phyloP scores from a whole-genome alignment of 1,140 invertebrate genomes.

The Cydia amplana region DNA sequence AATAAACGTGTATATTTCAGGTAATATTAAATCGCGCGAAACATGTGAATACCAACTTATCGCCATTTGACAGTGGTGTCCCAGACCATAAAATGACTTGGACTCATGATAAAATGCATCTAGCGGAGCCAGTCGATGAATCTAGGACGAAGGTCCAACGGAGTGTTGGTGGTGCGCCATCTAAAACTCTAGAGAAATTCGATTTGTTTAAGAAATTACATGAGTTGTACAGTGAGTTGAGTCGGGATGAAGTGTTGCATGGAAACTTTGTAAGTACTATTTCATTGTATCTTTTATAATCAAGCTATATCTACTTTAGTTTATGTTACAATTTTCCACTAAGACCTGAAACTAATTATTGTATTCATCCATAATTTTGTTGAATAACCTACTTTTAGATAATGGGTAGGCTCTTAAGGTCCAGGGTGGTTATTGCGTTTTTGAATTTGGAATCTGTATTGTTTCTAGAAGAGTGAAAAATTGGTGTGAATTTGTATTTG shows the following conservation, averaged over 20 bases:
- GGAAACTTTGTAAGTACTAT: slow-evolving; percentile 71
- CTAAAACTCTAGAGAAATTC: slow-evolving; percentile 74
- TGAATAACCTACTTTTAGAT: slow-evolving; percentile 35
- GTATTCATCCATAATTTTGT: slow-evolving; percentile 29
- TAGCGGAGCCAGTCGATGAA: slow-evolving; percentile 73
- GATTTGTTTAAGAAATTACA: slow-evolving; percentile 82
- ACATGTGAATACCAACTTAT: slow-evolving; percentile 73
- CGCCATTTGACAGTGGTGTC: slow-evolving; percentile 72
- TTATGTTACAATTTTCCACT: neutral
- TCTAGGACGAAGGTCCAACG: slow-evolving; percentile 74
- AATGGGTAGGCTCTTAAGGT: too few species aligned
- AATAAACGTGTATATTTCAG: slow-evolving; percentile 55
- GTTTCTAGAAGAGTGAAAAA: too few species aligned
- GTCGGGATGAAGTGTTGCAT: slow-evolving; percentile 74
- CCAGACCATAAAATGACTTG: slow-evolving; percentile 78
- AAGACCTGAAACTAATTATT: slow-evolving; percentile 1
- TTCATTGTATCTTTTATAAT: slow-evolving; percentile 29
- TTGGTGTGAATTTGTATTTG: too few species aligned
- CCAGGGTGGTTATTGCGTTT: too few species aligned
- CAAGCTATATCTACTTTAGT: neutral
- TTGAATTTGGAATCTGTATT: too few species aligned
- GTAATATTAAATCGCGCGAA: slow-evolving; percentile 74
- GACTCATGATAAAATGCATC: slow-evolving; percentile 75
- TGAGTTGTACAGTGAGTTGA: slow-evolving; percentile 79
- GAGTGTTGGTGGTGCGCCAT: slow-evolving; percentile 63